Conservation (phyloP, 2,113 vertebrate genomes). For the Erythrolamprus reginae region DNA sequence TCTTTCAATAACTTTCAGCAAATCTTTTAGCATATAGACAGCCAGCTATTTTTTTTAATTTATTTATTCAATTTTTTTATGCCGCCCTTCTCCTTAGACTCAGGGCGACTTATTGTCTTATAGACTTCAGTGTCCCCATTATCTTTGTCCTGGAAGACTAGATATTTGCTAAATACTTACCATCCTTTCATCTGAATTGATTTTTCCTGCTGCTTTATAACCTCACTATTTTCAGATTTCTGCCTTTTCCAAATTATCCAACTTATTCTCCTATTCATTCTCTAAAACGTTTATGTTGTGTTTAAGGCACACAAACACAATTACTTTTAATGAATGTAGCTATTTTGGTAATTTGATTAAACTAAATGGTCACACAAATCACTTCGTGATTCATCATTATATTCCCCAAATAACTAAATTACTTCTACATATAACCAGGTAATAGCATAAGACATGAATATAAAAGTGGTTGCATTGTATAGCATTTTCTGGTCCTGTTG, state of each 20-base stretch:
- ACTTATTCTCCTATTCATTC: not conserved
- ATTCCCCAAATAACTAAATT: not conserved
- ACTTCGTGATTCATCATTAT: not conserved
- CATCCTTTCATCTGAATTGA: not conserved
- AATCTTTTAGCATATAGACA: not conserved
- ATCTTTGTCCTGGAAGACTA: not conserved
- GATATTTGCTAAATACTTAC: not conserved
- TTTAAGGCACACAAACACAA: not conserved
- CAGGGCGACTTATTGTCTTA: too few species aligned
- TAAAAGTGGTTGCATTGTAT: not conserved
- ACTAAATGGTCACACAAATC: not conserved
- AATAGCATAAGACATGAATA: not conserved
- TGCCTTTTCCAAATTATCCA: not conserved
- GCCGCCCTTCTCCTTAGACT: too few species aligned
- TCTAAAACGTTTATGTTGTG: not conserved
- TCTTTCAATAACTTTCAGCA: not conserved
- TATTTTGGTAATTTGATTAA: not conserved
- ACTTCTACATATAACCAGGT: not conserved
- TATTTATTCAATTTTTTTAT: too few species aligned
- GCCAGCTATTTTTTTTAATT: too few species aligned
- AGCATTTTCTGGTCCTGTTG: not conserved
- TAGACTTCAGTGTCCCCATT: not conserved
- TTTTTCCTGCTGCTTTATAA: not conserved
- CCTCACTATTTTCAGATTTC: not conserved
- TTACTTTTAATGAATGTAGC: not conserved